Percentiles rank a stretch among this genome's conserved stretches.
phyloP scores from a whole-genome alignment of 2,113 vertebrate species.

The Pluvialis apricaria region DNA sequence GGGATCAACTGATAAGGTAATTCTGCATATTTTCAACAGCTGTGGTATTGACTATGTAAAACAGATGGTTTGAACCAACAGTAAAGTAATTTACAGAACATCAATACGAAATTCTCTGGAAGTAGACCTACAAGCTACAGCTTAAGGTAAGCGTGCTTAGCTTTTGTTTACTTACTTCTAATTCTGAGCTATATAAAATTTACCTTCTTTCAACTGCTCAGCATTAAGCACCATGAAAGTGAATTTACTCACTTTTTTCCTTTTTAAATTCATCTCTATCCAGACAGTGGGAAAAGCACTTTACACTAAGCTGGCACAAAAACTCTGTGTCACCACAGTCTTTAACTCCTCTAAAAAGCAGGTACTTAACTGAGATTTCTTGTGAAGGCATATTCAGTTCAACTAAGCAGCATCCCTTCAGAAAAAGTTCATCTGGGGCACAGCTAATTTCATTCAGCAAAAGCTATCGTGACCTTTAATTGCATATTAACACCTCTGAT shows the following conservation, averaged over 20 bases:
- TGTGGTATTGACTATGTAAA: not conserved
- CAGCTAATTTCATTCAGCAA: not conserved
- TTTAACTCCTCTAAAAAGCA: not conserved
- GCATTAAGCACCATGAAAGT: not conserved
- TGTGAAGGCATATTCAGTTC: not conserved
- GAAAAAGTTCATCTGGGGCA: not conserved
- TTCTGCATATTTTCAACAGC: not conserved
- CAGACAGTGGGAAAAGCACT: not conserved
- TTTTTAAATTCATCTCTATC: not conserved
- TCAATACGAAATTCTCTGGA: not conserved
- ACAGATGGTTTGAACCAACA: not conserved
- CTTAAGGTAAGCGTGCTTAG: not conserved
- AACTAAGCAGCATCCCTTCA: not conserved
- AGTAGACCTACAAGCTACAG: not conserved
- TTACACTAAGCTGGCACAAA: not conserved
- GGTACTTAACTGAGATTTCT: not conserved
- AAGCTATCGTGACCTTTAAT: slow-evolving; percentile 27
- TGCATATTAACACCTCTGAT: slow-evolving; percentile 19
- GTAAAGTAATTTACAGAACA: not conserved
- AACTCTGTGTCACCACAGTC: not conserved
- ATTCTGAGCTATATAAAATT: not conserved
- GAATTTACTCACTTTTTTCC: not conserved
- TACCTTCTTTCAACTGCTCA: not conserved
- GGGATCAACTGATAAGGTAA: not conserved
- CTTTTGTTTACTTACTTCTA: not conserved